Evolutionary conservation across 1,140 invertebrate genomes (phyloP).

Genomic region (Ooceraea biroi): DNA sequence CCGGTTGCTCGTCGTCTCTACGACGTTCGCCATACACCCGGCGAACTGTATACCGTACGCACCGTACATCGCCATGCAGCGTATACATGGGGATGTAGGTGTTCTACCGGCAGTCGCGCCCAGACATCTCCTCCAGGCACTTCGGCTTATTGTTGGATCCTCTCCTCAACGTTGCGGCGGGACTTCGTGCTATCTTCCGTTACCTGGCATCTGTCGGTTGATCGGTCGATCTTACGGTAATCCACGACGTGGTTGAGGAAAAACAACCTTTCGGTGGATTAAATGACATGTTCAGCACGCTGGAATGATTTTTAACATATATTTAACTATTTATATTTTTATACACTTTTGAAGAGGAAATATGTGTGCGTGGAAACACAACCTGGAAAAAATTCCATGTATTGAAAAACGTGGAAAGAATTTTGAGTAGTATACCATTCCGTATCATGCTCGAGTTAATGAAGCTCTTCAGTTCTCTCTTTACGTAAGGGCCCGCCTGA

Average conservation of each 20-base stretch:
- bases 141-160: constrained; percentile 68
- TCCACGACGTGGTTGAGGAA: constrained; percentile 23
- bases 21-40: constrained; percentile 49
- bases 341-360: neutral
- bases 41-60: constrained; percentile 18
- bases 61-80: constrained; percentile 30
- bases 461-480: neutral
- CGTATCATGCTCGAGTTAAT: neutral
- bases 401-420: neutral
- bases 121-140: constrained; percentile 54
- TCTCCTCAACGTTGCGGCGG: constrained; percentile 52
- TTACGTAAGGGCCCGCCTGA: neutral
- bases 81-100: neutral
- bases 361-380: neutral
- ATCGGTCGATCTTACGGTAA: constrained; percentile 39
- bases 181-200: constrained; percentile 64
- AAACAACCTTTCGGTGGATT: constrained; percentile 27
- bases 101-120: constrained; percentile 24
- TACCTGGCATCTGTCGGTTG: constrained; percentile 38
- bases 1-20: constrained; percentile 42
- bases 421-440: neutral
- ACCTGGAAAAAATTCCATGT: neutral
- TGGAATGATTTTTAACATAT: neutral
- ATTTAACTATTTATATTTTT: neutral
- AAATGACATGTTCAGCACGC: neutral